These are phyloP conservation scores for Thunnus albacares DNA, from an alignment of 2,797 vertebrate species.

Conservation along the genomic window DNA sequence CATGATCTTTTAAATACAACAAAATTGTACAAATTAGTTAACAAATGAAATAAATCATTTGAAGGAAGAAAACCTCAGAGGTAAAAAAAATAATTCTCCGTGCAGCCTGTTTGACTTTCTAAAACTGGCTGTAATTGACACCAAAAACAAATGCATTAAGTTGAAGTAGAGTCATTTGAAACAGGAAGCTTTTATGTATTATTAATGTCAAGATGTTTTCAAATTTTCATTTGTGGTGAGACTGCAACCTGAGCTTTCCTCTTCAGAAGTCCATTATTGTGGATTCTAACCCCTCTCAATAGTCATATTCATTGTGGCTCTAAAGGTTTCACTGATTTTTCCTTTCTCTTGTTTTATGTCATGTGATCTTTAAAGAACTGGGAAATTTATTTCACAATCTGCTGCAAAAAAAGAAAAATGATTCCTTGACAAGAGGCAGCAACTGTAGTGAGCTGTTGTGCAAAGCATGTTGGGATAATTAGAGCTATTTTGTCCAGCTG, in stretches of 20 bases:
- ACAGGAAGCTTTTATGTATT: conserved; percentile 40
- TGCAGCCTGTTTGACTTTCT: background rate
- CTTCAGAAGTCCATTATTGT: conserved; percentile 5
- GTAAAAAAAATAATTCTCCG: background rate
- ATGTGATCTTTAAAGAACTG: background rate
- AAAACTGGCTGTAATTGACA: background rate
- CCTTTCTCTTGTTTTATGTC: conserved; percentile 4
- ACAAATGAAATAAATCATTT: background rate
- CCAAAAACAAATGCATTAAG: conserved; percentile 6
- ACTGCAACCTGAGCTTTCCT: conserved; percentile 29
- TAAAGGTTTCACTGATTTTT: background rate
- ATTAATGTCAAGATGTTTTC: conserved; percentile 39
- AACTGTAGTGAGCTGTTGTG: background rate
- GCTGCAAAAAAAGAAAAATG: background rate
- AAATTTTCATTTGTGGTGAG: conserved; percentile 36
- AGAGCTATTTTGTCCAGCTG: too few species aligned
- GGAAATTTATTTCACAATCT: background rate
- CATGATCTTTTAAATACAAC: background rate
- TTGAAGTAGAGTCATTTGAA: conserved; percentile 8
- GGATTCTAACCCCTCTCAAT: background rate
- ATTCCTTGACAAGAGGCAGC: background rate
- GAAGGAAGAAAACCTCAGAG: background rate
- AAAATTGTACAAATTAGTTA: background rate
- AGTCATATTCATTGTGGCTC: background rate
- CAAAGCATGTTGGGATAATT: background rate